A percentile compares a stretch with the other conserved stretches of the same genome.
phyloP scores from a whole-genome alignment of 2,888 invertebrate species.

The Acronicta aceris region DNA sequence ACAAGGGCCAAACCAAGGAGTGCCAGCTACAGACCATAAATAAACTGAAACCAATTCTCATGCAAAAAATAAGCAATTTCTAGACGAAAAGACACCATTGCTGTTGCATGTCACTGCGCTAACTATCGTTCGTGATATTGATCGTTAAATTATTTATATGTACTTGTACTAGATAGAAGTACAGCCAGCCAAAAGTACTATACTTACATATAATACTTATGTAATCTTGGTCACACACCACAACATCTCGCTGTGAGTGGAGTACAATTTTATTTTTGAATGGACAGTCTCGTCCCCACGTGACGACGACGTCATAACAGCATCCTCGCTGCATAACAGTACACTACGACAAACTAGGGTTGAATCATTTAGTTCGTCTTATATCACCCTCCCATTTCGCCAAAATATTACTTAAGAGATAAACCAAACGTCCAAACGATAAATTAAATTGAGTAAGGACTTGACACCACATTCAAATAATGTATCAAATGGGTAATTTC shows the following conservation, averaged over 20 bases:
- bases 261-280: background rate
- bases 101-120: conserved; percentile 69
- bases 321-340: conserved; percentile 18
- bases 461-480: conserved; percentile 13
- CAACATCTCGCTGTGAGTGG: no score
- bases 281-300: conserved; percentile 14
- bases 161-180: conserved; percentile 10
- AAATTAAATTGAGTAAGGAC: conserved; percentile 20
- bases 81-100: conserved; percentile 72
- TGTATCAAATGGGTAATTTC: conserved; percentile 8
- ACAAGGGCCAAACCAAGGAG: conserved; percentile 88
- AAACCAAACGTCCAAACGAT: conserved; percentile 21
- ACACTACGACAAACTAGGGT: conserved; percentile 11
- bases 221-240: no score
- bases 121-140: conserved; percentile 22
- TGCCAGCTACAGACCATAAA: conserved; percentile 86
- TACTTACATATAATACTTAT: no score
- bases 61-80: conserved; percentile 83
- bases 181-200: conserved; percentile 7
- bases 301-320: conserved; percentile 9
- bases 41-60: conserved; percentile 76
- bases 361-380: conserved; percentile 15
- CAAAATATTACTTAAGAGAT: conserved; percentile 25
- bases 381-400: conserved; percentile 2
- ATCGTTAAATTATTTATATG: background rate